Base-by-base conservation (phyloP, 2,888 invertebrate genomes). In the Scaptomyza reducta region DNA sequence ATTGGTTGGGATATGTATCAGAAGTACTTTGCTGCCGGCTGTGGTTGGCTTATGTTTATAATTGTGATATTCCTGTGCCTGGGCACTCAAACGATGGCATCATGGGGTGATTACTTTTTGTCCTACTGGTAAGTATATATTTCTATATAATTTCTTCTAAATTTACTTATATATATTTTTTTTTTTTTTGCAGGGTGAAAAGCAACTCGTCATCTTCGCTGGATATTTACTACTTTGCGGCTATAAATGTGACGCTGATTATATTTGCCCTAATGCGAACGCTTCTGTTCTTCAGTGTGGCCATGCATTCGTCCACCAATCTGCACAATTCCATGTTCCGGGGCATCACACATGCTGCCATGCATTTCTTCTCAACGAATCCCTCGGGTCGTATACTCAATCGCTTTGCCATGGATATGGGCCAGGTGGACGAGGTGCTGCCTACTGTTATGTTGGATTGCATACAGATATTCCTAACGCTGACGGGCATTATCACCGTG, bases 361-460 rank as follows among this genome's bases (percentile, higher is more conserved):
- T 97, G 94, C 92, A 94, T 31, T 98, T 98, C 92, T 98, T 98
- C 92, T 96, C 97, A 89, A 94, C 94, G 1, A 98, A 97, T 91
- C 96, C 97, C 0, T 95, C 95, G 0, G 96, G 96, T 0, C 92
- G 96, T 33, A 95, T 98, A 72, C 92, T 98, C 45, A 98, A 97
- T 91, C 93, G 98, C 27, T 97, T 98, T 91, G 96, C 97, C 0
- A 97, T 97, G 91, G 98, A 98, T 87, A 95, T 97, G 93, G 97
- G 92, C 2, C 77, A 93, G 92, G 74, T 94, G 90, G 92, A 92
- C 74, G 92, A 92, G 71, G 79, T 89, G 13, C 61, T 92, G 62
- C 92, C 92, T 2, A 73, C 88, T 3, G 91, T 91, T 0, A 89
- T 92, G 89, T 84, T 92, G 65, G 92, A 92, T 65, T 90, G 91